These are phyloP conservation scores for Hydrozoanthus tunicans DNA, from an alignment of 64 coral and sea anemone genomes.

Conservation along the genomic window DNA sequence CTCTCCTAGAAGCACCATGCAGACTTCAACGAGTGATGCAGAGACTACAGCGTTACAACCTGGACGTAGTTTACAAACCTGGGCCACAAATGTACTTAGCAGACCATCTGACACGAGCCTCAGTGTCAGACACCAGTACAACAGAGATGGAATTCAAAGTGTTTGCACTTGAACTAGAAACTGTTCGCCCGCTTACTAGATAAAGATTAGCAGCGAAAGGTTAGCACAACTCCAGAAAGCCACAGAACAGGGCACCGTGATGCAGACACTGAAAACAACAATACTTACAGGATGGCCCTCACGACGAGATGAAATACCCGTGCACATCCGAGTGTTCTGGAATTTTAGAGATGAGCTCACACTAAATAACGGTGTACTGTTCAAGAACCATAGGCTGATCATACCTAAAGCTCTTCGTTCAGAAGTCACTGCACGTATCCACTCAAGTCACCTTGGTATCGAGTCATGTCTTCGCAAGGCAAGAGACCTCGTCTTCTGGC, in stretches of 20 bases:
- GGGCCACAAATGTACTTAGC: slow-evolving; percentile 1
- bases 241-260: slow-evolving; percentile 8
- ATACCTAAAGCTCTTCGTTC: background rate
- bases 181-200: background rate
- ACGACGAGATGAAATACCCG: slow-evolving; percentile 12
- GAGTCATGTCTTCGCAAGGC: background rate
- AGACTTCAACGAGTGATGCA: slow-evolving; percentile 3
- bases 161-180: slow-evolving; percentile 46
- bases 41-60: background rate
- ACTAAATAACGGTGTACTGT: slow-evolving; percentile 4
- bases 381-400: slow-evolving; percentile 18
- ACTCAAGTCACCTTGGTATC: too few relatives aligned
- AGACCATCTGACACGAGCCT: background rate
- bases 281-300: slow-evolving; percentile 22
- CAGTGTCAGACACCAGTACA: background rate
- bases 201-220: slow-evolving; percentile 19
- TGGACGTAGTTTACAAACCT: slow-evolving; percentile 20
- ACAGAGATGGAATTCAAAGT: background rate
- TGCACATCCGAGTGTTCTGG: slow-evolving; percentile 28
- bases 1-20: background rate
- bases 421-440: background rate
- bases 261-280: slow-evolving; percentile 37
- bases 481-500: slow-evolving; percentile 3
- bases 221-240: slow-evolving; percentile 36
- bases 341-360: slow-evolving; percentile 17